Evolutionary conservation across 2,113 vertebrate species (phyloP).

Genomic region (Tonatia bakeri): DNA sequence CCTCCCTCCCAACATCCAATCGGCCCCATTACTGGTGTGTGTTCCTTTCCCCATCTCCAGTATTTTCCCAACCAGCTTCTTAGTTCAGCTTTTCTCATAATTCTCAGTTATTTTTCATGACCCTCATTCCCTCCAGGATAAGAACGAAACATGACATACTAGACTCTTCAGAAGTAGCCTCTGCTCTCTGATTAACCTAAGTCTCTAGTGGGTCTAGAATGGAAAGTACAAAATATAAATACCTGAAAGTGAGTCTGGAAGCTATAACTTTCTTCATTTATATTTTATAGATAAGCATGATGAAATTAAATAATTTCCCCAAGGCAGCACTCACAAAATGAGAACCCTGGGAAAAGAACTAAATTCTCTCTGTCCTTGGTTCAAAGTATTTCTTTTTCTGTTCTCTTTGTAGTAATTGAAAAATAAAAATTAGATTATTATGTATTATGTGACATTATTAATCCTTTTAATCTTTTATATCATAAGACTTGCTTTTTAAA

Average conservation of each 20-base stretch:
- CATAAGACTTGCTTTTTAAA: neutral
- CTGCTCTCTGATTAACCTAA: slow-evolving; percentile 19
- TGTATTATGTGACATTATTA: neutral
- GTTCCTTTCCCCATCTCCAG: rapidly evolving
- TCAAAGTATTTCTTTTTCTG: neutral
- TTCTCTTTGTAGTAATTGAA: neutral
- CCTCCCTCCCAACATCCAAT: neutral
- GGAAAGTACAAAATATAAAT: neutral
- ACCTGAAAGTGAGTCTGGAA: slow-evolving; percentile 20
- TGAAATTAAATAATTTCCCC: slow-evolving; percentile 47
- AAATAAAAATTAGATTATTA: neutral
- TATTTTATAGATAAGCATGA: slow-evolving; percentile 25
- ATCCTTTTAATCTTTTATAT: neutral
- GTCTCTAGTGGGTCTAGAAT: neutral
- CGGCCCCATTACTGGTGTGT: neutral
- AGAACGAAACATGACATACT: neutral
- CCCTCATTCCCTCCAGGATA: neutral
- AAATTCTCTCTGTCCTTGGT: neutral
- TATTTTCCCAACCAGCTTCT: neutral
- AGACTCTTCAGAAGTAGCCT: neutral
- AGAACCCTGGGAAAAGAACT: neutral
- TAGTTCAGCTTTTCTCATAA: neutral
- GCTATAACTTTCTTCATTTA: slow-evolving; percentile 2
- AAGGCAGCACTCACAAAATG: neutral
- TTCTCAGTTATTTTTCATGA: neutral